Evolutionary conservation across 2,888 invertebrate species (phyloP).

Genomic region (Congeria kusceri): DNA sequence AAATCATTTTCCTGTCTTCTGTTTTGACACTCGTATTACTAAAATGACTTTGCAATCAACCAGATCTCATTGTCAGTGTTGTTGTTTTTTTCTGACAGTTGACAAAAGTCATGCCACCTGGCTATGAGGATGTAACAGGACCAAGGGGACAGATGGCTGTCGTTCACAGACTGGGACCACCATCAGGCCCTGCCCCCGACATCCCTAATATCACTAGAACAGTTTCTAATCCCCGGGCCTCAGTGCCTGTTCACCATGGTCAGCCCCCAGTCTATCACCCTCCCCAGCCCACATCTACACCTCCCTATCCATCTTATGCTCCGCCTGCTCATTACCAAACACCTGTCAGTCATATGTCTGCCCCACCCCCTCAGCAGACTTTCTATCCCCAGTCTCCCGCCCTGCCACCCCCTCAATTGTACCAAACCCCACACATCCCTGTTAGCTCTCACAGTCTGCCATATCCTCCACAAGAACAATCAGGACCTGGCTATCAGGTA

Average conservation of each 20-base stretch:
- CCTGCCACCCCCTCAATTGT: slow-evolving; percentile 17
- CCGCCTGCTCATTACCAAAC: slow-evolving; percentile 15
- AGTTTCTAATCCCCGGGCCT: slow-evolving; percentile 22
- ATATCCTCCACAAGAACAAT: slow-evolving; percentile 19
- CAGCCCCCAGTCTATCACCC: not conserved
- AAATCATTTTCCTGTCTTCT: too few species aligned
- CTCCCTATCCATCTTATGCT: slow-evolving; percentile 19
- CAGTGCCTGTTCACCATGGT: not conserved
- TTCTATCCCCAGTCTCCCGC: not conserved
- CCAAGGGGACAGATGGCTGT: slow-evolving; percentile 10
- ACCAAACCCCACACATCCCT: not conserved
- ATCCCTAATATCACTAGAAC: slow-evolving; percentile 41
- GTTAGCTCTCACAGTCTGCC: slow-evolving; percentile 1
- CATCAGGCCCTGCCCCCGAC: slow-evolving; percentile 1
- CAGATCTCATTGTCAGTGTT: not conserved
- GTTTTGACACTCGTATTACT: too few species aligned
- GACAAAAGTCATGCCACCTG: slow-evolving; percentile 66
- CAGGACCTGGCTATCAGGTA: slow-evolving; percentile 17
- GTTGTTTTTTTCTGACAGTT: slow-evolving; percentile 47
- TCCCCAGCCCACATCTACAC: slow-evolving; percentile 6
- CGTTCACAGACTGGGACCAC: slow-evolving; percentile 44
- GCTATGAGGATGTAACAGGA: slow-evolving; percentile 55
- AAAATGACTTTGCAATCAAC: too few species aligned
- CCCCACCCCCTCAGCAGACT: slow-evolving; percentile 21
- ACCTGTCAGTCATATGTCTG: not conserved